Conservation (phyloP, 2,113 vertebrate species). For the Agelaius phoeniceus region DNA sequence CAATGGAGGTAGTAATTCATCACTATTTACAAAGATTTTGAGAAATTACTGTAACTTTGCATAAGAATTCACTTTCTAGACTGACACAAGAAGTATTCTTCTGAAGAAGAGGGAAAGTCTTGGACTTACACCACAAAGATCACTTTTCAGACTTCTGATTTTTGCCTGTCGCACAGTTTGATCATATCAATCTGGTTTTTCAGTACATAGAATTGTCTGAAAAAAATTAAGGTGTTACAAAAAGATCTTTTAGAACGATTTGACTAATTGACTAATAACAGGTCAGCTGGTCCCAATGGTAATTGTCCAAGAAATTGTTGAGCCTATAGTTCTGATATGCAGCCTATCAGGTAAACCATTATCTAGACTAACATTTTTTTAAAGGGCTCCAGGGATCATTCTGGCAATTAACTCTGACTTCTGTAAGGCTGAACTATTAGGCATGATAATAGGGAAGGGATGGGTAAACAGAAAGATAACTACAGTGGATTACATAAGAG, state of each 20-base stretch:
- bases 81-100: not conserved
- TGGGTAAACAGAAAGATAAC: not conserved
- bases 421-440: not conserved
- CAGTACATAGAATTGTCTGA: not conserved
- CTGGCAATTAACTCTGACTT: not conserved
- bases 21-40: not conserved
- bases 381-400: not conserved
- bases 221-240: not conserved
- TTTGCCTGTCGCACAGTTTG: not conserved
- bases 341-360: not conserved
- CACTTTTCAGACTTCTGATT: not conserved
- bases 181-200: not conserved
- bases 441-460: not conserved
- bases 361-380: not conserved
- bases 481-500: not conserved
- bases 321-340: not conserved
- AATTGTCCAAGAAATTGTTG: not conserved
- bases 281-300: not conserved
- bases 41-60: not conserved
- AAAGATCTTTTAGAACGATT: not conserved
- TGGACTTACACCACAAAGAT: not conserved
- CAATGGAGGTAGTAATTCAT: not conserved
- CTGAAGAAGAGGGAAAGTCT: not conserved
- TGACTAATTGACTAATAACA: not conserved
- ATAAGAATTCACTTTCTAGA: not conserved